Evolutionary conservation across 2,797 vertebrate species (phyloP).

Genomic region (Pangasius mekongensis): DNA sequence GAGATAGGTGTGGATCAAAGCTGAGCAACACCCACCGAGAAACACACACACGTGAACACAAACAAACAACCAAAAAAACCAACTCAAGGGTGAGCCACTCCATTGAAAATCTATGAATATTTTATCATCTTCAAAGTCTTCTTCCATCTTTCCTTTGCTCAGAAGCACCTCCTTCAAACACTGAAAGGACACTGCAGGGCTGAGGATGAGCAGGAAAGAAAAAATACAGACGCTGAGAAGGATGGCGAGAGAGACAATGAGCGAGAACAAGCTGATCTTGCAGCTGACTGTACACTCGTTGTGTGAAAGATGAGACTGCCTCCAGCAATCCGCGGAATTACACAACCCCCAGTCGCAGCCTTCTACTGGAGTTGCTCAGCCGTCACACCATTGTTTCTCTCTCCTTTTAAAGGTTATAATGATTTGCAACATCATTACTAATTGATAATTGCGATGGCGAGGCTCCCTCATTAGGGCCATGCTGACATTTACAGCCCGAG

Average conservation of each 20-base stretch:
- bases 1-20: neutral
- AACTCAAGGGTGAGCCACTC: conserved; percentile 23
- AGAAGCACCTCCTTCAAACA: conserved; percentile 46
- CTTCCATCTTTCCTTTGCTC: conserved; percentile 39
- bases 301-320: conserved; percentile 56
- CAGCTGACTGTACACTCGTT: conserved; percentile 42
- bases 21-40: neutral
- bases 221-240: conserved; percentile 19
- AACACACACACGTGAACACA: conserved; percentile 19
- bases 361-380: conserved; percentile 2
- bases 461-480: conserved; percentile 66
- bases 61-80: neutral
- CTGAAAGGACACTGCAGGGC: conserved; percentile 42
- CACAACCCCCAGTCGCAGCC: conserved; percentile 37
- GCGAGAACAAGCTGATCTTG: conserved; percentile 27
- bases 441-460: conserved; percentile 71
- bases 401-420: conserved; percentile 54
- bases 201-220: conserved; percentile 27
- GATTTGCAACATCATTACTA: conserved; percentile 76
- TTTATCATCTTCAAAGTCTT: conserved; percentile 68
- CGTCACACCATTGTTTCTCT: neutral
- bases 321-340: conserved; percentile 48
- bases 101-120: conserved; percentile 66
- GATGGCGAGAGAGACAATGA: conserved; percentile 28
- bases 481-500: conserved; percentile 66